Conservation (phyloP, 1,140 invertebrate species). For the Carposina sasakii region DNA sequence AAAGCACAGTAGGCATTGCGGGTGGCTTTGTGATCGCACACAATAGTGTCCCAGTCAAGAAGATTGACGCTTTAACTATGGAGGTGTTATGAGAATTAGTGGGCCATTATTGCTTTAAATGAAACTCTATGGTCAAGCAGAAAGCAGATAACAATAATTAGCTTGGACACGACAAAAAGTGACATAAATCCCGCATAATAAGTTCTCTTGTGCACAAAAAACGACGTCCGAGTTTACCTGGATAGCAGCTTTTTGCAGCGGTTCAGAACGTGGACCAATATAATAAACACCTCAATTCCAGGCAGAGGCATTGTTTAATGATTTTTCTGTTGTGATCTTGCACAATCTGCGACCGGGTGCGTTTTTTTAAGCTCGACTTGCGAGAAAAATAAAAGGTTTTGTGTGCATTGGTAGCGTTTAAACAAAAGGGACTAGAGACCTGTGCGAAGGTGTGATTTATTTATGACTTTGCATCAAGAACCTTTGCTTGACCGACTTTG, state of each 20-base stretch:
- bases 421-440: slow-evolving; percentile 58
- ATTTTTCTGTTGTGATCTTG: slow-evolving; percentile 70
- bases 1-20: slow-evolving; percentile 56
- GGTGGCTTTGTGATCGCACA: slow-evolving; percentile 55
- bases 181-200: slow-evolving; percentile 72
- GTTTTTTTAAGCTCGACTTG: slow-evolving; percentile 47
- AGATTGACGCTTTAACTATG: slow-evolving; percentile 59
- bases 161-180: slow-evolving; percentile 66
- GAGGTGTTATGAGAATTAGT: slow-evolving; percentile 69
- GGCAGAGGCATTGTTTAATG: slow-evolving; percentile 68
- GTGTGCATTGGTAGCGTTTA: slow-evolving; percentile 66
- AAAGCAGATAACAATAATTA: slow-evolving; percentile 71
- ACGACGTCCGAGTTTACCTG: slow-evolving; percentile 56
- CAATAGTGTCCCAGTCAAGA: slow-evolving; percentile 45
- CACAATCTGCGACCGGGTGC: slow-evolving; percentile 55
- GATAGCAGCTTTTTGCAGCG: slow-evolving; percentile 47
- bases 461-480: slow-evolving; percentile 58
- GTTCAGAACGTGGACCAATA: slow-evolving; percentile 48
- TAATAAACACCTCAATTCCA: slow-evolving; percentile 71
- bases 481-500: slow-evolving; percentile 46
- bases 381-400: slow-evolving; percentile 60
- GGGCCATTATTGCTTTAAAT: slow-evolving; percentile 63
- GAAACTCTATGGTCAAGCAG: slow-evolving; percentile 60
- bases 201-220: slow-evolving; percentile 55
- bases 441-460: slow-evolving; percentile 70